Conservation (phyloP, 2,888 invertebrate species). For the Pelosia muscerda region DNA sequence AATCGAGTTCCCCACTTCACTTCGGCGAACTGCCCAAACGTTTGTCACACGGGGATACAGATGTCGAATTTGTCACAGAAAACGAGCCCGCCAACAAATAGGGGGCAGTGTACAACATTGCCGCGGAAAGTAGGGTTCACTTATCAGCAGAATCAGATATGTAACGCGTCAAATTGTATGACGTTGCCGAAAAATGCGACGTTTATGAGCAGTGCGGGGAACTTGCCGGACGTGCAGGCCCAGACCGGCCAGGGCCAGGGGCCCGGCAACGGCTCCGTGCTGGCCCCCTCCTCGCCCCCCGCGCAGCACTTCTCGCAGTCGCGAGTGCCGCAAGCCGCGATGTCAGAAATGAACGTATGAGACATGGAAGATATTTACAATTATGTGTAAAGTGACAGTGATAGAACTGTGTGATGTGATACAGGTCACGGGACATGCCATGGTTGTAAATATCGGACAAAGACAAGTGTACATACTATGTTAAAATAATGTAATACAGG, state of each 20-base stretch:
- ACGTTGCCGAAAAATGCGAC: constrained; percentile 88
- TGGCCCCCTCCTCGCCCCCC: constrained; percentile 77
- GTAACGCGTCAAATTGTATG: constrained; percentile 85
- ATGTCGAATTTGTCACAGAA: constrained; percentile 82
- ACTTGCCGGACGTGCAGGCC: constrained; percentile 83
- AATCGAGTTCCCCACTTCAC: constrained; percentile 83
- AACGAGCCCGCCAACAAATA: constrained; percentile 78
- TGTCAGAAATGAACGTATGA: constrained; percentile 97
- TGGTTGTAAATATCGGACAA: constrained; percentile 82
- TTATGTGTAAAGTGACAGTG: constrained; percentile 82
- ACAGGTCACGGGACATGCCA: constrained; percentile 72
- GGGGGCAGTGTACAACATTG: constrained; percentile 81
- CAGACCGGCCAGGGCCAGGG: constrained; percentile 79
- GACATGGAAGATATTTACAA: constrained; percentile 87
- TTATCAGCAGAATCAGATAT: constrained; percentile 81
- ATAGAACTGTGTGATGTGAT: constrained; percentile 60
- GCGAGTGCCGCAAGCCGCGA: constrained; percentile 92
- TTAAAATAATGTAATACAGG: constrained; percentile 61
- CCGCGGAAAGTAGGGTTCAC: constrained; percentile 83
- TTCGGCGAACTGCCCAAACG: constrained; percentile 83
- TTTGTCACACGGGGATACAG: constrained; percentile 88
- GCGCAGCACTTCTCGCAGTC: constrained; percentile 81
- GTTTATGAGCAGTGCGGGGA: constrained; percentile 77
- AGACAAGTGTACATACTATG: constrained; percentile 60
- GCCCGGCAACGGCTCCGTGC: constrained; percentile 75